These are phyloP conservation scores for Psilopsiagon aymara DNA, from an alignment of 2,113 vertebrate genomes.

Conservation along the genomic window DNA sequence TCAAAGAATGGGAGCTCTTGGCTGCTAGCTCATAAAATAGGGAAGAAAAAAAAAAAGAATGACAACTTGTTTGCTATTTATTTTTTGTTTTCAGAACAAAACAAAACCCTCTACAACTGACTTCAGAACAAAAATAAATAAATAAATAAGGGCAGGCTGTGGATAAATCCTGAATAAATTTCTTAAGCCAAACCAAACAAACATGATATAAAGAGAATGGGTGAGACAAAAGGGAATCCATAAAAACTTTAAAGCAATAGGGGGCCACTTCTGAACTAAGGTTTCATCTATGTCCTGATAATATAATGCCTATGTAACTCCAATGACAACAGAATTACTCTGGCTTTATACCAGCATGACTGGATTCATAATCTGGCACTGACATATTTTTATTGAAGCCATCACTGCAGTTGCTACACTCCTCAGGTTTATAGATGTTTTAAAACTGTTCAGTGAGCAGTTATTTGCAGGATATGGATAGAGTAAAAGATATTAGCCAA, in stretches of 20 bases:
- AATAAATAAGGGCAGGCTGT: background rate
- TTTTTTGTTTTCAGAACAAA: conserved; percentile 9
- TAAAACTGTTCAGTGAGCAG: background rate
- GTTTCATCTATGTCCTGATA: background rate
- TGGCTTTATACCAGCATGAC: background rate
- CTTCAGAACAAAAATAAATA: background rate
- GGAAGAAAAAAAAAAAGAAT: background rate
- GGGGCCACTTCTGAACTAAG: background rate
- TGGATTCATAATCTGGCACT: background rate
- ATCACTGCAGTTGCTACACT: background rate
- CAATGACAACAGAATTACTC: background rate
- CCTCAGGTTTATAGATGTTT: background rate
- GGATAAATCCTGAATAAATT: background rate
- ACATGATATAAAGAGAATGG: background rate
- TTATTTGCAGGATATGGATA: background rate
- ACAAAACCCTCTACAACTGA: background rate
- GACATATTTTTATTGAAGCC: background rate
- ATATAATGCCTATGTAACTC: background rate
- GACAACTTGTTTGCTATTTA: background rate
- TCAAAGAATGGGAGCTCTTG: background rate
- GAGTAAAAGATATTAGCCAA: background rate
- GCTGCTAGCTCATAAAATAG: background rate
- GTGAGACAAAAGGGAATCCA: background rate
- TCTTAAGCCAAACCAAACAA: background rate
- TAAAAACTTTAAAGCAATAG: background rate